Base-by-base conservation (phyloP, 1,140 invertebrate species). In the Diabrotica undecimpunctata region DNA sequence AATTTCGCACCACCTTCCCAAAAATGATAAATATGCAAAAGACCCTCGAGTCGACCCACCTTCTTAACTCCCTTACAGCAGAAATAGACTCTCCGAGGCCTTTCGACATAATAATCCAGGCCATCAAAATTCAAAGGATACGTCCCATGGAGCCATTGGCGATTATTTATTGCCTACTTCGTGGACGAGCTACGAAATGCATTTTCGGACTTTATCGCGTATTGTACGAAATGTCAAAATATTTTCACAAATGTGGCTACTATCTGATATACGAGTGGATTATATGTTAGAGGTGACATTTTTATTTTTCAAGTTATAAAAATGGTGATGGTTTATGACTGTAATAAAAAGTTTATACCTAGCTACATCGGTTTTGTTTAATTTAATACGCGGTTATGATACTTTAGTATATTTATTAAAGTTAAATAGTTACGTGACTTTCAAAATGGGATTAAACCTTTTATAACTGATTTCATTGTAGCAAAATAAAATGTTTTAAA, bases 81-180 rank as follows among this genome's bases (percentile, higher is more conserved):
- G 41, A 6, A 46, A 46, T 46, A 46, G 41, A 46, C 41, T 46
- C 41, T 46, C 41, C 41, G 6, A 46, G 41, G 41, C 8, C 41
- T 8, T 46, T 46, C 41, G 41, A 46, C n/a, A n/a, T 46, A 5
- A 46, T 46, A 46, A 46, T 46, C 41, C 41, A 10, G 41, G 41
- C 41, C 41, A 46, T 46, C 41, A 46, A 46, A 46, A 46, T 46
- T 46, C 41, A 46, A 46, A 46, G 41, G 41, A 46, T 46, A 46
- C 41, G 41, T 46, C 41, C 41, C n/a, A 46, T n/a, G 41, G 41
- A 46, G 41, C 41, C 41, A 46, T 46, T 46, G 41, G 41, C n/a
- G 41, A 46, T 46, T 46, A 46, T 46, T 46, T 46, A 46, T 46
- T 8, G 6, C 41, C 41, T 46, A 46, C 41, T 8, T 46, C 41